Percentiles rank a stretch among this genome's conserved stretches.
Conservation (phyloP, 2,113 vertebrate genomes). For the Bos taurus region DNA sequence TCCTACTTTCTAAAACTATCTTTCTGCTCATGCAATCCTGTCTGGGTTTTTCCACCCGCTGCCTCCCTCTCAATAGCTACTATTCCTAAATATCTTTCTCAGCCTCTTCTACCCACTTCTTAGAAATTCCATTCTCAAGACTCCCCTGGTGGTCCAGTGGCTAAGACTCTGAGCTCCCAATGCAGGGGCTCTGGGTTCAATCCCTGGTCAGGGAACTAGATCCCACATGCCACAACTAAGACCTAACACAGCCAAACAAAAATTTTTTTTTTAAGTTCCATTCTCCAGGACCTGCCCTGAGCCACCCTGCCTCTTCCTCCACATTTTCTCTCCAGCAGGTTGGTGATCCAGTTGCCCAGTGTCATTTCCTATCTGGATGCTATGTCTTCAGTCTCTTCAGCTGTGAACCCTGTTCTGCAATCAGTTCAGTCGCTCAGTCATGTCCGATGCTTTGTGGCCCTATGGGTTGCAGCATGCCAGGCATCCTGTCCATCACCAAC, state of each 20-base stretch:
- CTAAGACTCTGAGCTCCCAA: not conserved
- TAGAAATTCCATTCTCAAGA: not conserved
- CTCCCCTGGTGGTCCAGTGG: not conserved
- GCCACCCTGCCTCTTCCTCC: not conserved
- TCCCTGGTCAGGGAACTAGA: not conserved
- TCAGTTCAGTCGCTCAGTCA: not conserved
- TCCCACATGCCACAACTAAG: not conserved
- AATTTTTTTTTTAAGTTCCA: not conserved
- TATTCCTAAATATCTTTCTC: not conserved
- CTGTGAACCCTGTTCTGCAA: not conserved
- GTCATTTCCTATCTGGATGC: not conserved
- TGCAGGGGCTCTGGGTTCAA: not conserved
- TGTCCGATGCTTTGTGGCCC: not conserved
- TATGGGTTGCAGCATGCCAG: not conserved
- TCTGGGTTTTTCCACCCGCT: not conserved
- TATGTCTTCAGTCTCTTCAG: not conserved
- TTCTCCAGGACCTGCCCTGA: not conserved
- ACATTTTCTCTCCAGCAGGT: not conserved
- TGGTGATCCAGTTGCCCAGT: not conserved
- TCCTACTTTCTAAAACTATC: not conserved
- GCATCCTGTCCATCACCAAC: not conserved
- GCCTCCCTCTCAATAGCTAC: not conserved
- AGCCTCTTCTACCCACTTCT: not conserved
- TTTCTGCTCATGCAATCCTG: not conserved
- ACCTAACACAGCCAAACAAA: not conserved